Evolutionary conservation across 2,113 vertebrate genomes (phyloP).

Genomic region (Leucosticte australis): DNA sequence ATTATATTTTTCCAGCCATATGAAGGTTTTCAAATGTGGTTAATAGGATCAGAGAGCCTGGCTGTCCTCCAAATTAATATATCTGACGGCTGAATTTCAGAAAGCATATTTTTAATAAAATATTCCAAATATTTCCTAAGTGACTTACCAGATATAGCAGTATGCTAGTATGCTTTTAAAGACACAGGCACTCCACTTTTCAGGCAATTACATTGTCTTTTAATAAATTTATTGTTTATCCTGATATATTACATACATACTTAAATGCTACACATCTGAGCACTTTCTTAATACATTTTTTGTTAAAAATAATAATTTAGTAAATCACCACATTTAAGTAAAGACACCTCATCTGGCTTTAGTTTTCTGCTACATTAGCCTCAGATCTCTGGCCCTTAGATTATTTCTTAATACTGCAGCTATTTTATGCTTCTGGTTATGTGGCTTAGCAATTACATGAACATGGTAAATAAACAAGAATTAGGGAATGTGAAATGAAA

Average conservation of each 20-base stretch:
- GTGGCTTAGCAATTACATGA: not conserved
- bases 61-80: conserved; percentile 11
- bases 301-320: not conserved
- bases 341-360: not conserved
- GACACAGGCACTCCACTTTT: not conserved
- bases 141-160: not conserved
- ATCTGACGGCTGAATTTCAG: conserved; percentile 9
- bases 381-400: not conserved
- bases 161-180: not conserved
- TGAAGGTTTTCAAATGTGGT: not conserved
- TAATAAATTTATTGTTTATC: not conserved
- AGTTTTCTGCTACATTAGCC: conserved; percentile 18
- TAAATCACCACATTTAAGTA: not conserved
- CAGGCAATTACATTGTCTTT: not conserved
- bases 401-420: not conserved
- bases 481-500: not conserved
- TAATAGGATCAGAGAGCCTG: conserved; percentile 35
- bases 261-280: not conserved
- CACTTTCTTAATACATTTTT: not conserved
- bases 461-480: not conserved
- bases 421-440: not conserved
- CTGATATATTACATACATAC: not conserved
- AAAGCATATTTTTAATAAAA: conserved; percentile 8
- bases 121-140: not conserved
- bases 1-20: not conserved